Percentiles rank a stretch among this genome's conserved stretches.
Evolutionary conservation across 2,113 vertebrate species (phyloP).

Genomic region (Apistogramma diplotaenia): DNA sequence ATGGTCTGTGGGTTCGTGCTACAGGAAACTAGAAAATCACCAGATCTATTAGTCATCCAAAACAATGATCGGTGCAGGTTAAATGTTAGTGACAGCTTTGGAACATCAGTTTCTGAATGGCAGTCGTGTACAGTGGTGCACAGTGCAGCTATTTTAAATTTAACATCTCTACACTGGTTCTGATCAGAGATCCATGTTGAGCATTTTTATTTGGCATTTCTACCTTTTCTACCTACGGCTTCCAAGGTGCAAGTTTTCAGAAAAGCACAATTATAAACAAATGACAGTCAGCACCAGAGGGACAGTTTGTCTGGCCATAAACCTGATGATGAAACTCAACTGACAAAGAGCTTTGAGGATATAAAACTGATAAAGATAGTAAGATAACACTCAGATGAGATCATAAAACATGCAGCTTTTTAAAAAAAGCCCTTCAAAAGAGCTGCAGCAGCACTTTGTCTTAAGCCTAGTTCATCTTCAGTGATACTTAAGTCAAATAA

Average conservation of each 20-base stretch:
- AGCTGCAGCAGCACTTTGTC: slow-evolving; percentile 4
- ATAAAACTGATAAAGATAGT: slow-evolving; percentile 4
- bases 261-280: not conserved
- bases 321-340: not conserved
- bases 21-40: not conserved
- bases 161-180: not conserved
- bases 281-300: not conserved
- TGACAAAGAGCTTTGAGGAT: not conserved
- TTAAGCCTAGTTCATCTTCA: slow-evolving; percentile 15
- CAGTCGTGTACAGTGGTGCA: too few species aligned
- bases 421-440: not conserved
- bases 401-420: not conserved
- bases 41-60: not conserved
- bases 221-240: not conserved
- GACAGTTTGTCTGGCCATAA: not conserved
- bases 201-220: not conserved
- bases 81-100: too few species aligned
- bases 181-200: too few species aligned
- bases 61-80: not conserved
- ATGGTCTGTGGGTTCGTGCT: not conserved
- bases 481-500: slow-evolving; percentile 27
- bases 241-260: too few species aligned
- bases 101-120: not conserved
- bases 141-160: not conserved
- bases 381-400: not conserved